A percentile compares a stretch with the other conserved stretches of the same genome.
Evolutionary conservation across 2,113 vertebrate species (phyloP).

Genomic region (Argyrosomus japonicus): DNA sequence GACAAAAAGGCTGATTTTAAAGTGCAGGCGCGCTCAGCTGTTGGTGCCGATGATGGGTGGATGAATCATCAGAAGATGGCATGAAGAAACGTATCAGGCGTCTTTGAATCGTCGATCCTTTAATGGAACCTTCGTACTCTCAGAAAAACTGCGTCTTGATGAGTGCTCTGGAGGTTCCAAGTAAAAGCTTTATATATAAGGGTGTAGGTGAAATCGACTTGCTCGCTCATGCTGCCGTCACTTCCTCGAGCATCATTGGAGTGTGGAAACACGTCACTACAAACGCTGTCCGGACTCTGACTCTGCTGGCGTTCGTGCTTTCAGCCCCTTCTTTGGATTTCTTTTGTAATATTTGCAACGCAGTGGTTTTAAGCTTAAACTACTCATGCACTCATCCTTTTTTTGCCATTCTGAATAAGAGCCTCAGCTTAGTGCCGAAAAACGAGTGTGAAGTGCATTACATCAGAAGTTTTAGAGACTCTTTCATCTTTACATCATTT

Average conservation of each 20-base stretch:
- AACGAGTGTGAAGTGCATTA: slow-evolving; percentile 3
- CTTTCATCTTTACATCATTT: slow-evolving; percentile 26
- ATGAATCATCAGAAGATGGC: slow-evolving; percentile 20
- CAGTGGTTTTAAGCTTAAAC: slow-evolving; percentile 11
- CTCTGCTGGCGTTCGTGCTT: neutral
- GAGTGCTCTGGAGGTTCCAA: too few species aligned
- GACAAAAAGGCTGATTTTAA: neutral
- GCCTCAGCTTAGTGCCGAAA: slow-evolving; percentile 23
- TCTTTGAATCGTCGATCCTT: neutral
- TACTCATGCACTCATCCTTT: slow-evolving; percentile 22
- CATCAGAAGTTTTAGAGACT: slow-evolving; percentile 11
- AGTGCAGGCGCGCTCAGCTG: slow-evolving; percentile 1
- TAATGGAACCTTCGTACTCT: neutral
- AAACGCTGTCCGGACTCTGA: neutral
- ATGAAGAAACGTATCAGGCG: neutral
- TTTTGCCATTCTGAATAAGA: slow-evolving; percentile 25
- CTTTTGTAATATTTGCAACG: slow-evolving; percentile 4
- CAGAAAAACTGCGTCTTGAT: neutral
- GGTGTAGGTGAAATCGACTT: too few species aligned
- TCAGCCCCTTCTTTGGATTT: neutral
- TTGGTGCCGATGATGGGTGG: neutral
- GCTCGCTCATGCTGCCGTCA: neutral
- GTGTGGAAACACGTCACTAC: neutral
- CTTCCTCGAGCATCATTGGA: neutral
- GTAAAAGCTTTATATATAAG: too few species aligned